Conservation (phyloP, 2,888 invertebrate species). For the Antheraea yamamai region DNA sequence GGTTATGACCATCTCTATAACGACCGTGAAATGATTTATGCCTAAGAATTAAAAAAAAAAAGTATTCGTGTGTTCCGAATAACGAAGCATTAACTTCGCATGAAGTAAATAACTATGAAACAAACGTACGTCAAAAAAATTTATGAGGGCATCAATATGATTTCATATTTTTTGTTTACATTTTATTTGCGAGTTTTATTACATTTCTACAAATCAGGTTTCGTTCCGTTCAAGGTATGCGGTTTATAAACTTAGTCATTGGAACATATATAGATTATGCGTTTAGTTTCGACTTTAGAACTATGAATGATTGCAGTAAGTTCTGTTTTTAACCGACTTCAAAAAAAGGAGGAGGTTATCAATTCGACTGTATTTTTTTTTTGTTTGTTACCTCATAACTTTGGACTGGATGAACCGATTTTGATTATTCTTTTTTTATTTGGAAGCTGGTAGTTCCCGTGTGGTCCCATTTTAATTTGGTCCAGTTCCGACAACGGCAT, state of each 20-base stretch:
- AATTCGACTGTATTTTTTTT: no score
- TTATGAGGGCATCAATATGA: slow-evolving; percentile 29
- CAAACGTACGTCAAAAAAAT: slow-evolving; percentile 30
- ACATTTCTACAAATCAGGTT: slow-evolving; percentile 22
- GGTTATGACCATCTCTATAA: background rate
- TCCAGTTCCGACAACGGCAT: no score
- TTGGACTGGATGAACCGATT: no score
- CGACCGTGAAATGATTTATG: slow-evolving; percentile 16
- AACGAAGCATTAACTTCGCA: slow-evolving; percentile 29
- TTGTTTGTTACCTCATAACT: no score
- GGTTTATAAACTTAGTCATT: slow-evolving; percentile 13
- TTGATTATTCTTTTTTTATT: no score
- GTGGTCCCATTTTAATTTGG: no score
- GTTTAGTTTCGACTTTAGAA: background rate
- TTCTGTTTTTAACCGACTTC: background rate
- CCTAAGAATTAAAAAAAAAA: slow-evolving; percentile 23
- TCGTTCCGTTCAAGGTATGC: background rate
- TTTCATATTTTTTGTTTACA: slow-evolving; percentile 22
- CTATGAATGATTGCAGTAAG: slow-evolving; percentile 3
- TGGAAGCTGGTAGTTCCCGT: no score
- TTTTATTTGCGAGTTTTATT: slow-evolving; percentile 28
- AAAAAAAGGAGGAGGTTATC: no score
- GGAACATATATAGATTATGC: background rate
- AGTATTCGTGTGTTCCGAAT: slow-evolving; percentile 18
- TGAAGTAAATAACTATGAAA: slow-evolving; percentile 27